Evolutionary conservation across 2,888 invertebrate genomes (phyloP), one percentile per base, ranked within the genome.

Genomic region (Ryuthela nishihirai): DNA sequence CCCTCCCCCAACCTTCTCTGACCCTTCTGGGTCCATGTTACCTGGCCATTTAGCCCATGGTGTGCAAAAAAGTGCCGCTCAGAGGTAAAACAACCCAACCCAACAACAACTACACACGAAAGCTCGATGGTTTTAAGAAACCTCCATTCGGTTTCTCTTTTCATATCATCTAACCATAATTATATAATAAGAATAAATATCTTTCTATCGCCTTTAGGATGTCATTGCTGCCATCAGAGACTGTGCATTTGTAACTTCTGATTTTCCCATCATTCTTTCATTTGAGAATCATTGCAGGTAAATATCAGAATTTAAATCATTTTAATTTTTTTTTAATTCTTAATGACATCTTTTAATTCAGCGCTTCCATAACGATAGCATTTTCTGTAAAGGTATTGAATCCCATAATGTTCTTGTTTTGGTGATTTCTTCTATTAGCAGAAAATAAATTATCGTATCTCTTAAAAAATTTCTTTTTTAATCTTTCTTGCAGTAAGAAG

Each of bases 221-320:
- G 98, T 97, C 38, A 95, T 99, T 69, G 88, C 91, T 75, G 99
- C 98, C 3, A 87, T 99, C 56, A 80, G 94, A 64, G 99, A 99
- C 76, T 97, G 97, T 3, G 98, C 99, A 35, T 99, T 99, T 77
- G 94, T 98, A 42, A 94, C 98, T 2, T 94, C 95, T 4, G 97
- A 98, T 69, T 95, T 86, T 75, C 99, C 99, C 0, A 86, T 99
- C 47, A 97, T 99, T 67, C 80, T 99, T 48, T 98, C 98, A 24
- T 99, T 99, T 74, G 99, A 99, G 79, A 99, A 99, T 80, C 99
- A 99, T 76, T 99, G 99, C 80, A 93, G 93, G 77, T 78, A 66
- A 53, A 9, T 9, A n/a, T n/a, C 12, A 34, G 9, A 4, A 15
- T 1, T 6, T 1, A 34, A 34, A 34, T 34, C 34, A 17, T n/a